A percentile compares a stretch with the other conserved stretches of the same genome.
These are phyloP conservation scores for Mustela lutreola DNA, from an alignment of 2,113 vertebrate genomes.

Conservation along the genomic window DNA sequence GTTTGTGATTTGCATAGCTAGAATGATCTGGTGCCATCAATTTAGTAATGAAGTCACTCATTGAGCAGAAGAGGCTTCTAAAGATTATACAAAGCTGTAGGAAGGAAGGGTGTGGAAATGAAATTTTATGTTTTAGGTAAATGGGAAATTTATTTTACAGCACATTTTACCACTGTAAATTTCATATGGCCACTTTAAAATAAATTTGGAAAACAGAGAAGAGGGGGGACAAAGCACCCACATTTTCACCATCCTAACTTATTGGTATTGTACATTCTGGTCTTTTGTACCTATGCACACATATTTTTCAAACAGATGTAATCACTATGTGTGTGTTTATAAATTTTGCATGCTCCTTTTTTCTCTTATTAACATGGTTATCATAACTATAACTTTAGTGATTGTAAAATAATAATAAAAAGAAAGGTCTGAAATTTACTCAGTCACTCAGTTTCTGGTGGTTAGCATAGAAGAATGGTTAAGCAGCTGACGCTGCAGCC, in stretches of 20 bases:
- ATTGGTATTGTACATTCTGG: background rate
- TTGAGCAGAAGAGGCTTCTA: constrained; percentile 71
- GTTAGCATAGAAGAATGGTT: background rate
- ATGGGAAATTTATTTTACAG: constrained; percentile 57
- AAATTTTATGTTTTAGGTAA: constrained; percentile 64
- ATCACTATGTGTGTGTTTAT: background rate
- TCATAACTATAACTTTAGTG: constrained; percentile 42
- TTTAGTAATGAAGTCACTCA: constrained; percentile 79
- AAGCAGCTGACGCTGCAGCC: background rate
- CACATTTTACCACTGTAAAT: constrained; percentile 48
- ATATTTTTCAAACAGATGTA: constrained; percentile 7
- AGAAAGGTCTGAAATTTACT: background rate
- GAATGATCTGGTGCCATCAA: constrained; percentile 61
- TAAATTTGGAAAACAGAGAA: constrained; percentile 43
- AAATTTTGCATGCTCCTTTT: background rate
- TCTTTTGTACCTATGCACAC: background rate
- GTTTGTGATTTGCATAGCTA: constrained; percentile 76
- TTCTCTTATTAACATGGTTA: background rate
- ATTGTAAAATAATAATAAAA: constrained; percentile 32
- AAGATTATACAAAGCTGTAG: constrained; percentile 64
- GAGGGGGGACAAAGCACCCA: background rate
- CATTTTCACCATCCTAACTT: background rate
- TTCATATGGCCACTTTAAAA: constrained; percentile 46
- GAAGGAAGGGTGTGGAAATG: constrained; percentile 22
- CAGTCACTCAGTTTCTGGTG: background rate